A percentile compares a stretch with the other conserved stretches of the same genome.
Evolutionary conservation across 2,797 vertebrate genomes (phyloP).

Genomic region (Pitangus sulphuratus): DNA sequence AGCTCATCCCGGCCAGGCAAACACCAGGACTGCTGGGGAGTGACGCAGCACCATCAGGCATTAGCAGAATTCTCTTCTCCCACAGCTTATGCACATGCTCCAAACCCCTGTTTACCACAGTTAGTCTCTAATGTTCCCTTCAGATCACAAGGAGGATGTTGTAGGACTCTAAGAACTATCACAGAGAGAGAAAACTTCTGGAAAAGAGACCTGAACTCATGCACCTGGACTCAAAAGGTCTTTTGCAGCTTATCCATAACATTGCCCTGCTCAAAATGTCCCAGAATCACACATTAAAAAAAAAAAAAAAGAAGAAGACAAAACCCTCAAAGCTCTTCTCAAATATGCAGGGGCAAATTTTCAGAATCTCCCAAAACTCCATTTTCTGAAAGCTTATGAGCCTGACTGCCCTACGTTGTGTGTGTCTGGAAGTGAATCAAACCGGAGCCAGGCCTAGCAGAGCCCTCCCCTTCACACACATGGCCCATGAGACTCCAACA

Average conservation of each 20-base stretch:
- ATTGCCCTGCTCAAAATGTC: neutral
- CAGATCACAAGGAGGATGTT: neutral
- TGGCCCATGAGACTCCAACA: neutral
- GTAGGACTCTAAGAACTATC: neutral
- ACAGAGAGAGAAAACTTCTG: neutral
- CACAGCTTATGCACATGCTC: neutral
- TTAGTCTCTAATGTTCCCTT: neutral
- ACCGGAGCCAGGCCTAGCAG: neutral
- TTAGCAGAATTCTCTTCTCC: neutral
- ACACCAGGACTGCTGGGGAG: neutral
- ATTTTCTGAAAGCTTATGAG: neutral
- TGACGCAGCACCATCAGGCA: rapidly evolving
- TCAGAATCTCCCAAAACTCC: neutral
- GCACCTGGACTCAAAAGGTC: neutral
- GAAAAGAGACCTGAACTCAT: neutral
- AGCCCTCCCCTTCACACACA: neutral
- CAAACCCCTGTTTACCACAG: neutral
- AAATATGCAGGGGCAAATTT: neutral
- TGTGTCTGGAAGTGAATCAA: neutral
- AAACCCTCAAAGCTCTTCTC: neutral
- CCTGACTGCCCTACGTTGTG: neutral
- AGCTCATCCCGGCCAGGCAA: neutral
- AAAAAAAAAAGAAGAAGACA: neutral
- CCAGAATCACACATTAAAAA: neutral
- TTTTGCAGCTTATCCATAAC: neutral